Conservation (phyloP, 2,888 invertebrate species). For the Listrodromus nycthemerus region DNA sequence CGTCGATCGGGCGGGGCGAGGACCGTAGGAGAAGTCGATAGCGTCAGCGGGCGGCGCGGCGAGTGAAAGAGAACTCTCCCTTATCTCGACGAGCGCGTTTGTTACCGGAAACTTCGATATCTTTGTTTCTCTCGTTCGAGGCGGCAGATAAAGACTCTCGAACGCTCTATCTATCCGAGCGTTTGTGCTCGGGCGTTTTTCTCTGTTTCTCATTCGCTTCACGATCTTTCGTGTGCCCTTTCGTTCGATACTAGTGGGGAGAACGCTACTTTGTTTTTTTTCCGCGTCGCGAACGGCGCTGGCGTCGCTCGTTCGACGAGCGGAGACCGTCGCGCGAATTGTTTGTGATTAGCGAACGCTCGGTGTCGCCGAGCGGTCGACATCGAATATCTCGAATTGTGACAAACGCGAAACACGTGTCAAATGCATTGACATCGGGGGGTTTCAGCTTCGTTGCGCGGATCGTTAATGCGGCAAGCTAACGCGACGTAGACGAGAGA, state of each 20-base stretch:
- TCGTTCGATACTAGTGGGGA: conserved; percentile 26
- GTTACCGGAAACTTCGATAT: conserved; percentile 77
- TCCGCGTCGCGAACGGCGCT: conserved; percentile 29
- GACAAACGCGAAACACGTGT: conserved; percentile 61
- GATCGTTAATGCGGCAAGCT: conserved; percentile 50
- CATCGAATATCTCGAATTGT: conserved; percentile 48
- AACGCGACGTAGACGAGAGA: conserved; percentile 27
- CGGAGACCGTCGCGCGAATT: conserved; percentile 44
- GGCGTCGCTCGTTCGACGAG: conserved; percentile 27
- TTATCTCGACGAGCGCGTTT: conserved; percentile 70
- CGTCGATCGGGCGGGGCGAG: conserved; percentile 1
- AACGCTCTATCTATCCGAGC: conserved; percentile 48
- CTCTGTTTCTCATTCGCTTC: conserved; percentile 10
- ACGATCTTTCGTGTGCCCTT: conserved; percentile 16
- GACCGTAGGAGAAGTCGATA: not conserved
- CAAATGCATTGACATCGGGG: conserved; percentile 62
- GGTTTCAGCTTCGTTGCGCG: conserved; percentile 56
- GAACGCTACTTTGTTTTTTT: conserved; percentile 41
- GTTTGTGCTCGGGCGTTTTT: conserved; percentile 16
- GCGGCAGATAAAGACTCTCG: conserved; percentile 53
- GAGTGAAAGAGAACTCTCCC: conserved; percentile 60
- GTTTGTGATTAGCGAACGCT: conserved; percentile 14
- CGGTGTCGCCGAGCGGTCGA: not conserved
- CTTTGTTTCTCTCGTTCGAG: conserved; percentile 73
- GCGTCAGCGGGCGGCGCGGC: conserved; percentile 26